phyloP scores from a whole-genome alignment of 2,797 vertebrate species.

The Lates japonicus region DNA sequence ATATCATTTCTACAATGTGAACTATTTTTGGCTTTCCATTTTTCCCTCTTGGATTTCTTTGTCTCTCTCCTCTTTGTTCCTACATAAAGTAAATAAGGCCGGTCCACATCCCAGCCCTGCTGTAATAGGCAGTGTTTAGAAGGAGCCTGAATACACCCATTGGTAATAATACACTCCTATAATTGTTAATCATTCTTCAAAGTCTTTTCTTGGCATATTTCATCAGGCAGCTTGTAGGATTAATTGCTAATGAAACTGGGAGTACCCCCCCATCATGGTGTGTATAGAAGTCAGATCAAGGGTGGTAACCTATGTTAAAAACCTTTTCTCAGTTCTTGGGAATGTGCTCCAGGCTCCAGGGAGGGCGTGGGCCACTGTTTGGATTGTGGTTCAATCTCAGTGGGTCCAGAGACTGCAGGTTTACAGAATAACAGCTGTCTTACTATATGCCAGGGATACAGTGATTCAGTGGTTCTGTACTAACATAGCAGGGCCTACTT shows the following conservation, averaged over 20 bases:
- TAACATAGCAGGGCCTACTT: conserved; percentile 31
- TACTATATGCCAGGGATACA: conserved; percentile 69
- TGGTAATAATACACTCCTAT: not conserved
- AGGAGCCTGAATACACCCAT: not conserved
- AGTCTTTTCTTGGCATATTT: not conserved
- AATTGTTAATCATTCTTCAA: not conserved
- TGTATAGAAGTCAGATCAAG: conserved; percentile 37
- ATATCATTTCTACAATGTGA: not conserved
- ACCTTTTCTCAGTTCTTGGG: conserved; percentile 81
- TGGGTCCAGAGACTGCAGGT: conserved; percentile 72
- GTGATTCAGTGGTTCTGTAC: conserved; percentile 70
- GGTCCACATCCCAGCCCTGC: not conserved
- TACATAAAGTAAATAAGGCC: not conserved
- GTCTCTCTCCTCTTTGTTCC: not conserved
- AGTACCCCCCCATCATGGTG: conserved; percentile 13
- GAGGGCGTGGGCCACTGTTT: conserved; percentile 86
- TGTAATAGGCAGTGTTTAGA: not conserved
- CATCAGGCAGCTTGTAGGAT: not conserved
- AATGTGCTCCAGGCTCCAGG: conserved; percentile 83
- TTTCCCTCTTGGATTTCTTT: not conserved
- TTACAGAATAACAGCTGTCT: conserved; percentile 66
- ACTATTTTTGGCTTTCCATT: not conserved
- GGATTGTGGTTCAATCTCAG: conserved; percentile 83
- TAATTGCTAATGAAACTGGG: conserved; percentile 23
- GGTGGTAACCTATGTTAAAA: conserved; percentile 52